Evolutionary conservation across 2,797 vertebrate species (phyloP), one percentile per base, ranked within the genome.

Genomic region (Lindbergichthys nudifrons): DNA sequence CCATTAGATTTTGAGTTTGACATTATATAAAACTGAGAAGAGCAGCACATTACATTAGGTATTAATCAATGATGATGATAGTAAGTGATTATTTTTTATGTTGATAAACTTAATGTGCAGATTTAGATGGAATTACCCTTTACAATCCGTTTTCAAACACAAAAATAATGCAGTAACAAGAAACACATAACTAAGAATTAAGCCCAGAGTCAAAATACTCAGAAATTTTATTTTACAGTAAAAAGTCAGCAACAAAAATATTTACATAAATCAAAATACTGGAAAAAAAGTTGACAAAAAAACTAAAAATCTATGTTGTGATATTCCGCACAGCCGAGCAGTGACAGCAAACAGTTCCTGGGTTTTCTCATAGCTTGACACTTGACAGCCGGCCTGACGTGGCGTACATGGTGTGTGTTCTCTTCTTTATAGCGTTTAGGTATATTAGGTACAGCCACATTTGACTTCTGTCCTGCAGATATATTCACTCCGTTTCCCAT

Each of bases 241-340:
- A 53, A 82, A 65, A 59, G 23, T 36, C 0, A 8, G 1, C 1
- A 54, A 41, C 30, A 53, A 12, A 77, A 81, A 87, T 88, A 90
- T 90, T 88, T 91, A 89, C 84, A 89, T 36, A 6, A 66, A 43
- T 64, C 36, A 82, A 75, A 80, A 64, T 10, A 63, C 0, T 41
- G 58, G 36, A 36, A 51, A 46, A 56, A 75, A 30, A 19, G 12
- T 54, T 61, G 4, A 82, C 62, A 65, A 52, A 59, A 66, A 48
- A 36, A 36, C 14, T 39, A 65, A 50, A 58, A 64, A 65, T 48
- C 11, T 23, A 52, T 19, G 10, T 19, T 1, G 32, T 41, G 14
- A 39, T 41, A 32, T 47, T 13, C 15, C 21, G 8, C 36, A 52
- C 32, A 63, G 36, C 14, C 30, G 36, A 2, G 36, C 23, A 57